Evolutionary conservation across 2,113 vertebrate species (phyloP).

Genomic region (Cephalopholis sonnerati): DNA sequence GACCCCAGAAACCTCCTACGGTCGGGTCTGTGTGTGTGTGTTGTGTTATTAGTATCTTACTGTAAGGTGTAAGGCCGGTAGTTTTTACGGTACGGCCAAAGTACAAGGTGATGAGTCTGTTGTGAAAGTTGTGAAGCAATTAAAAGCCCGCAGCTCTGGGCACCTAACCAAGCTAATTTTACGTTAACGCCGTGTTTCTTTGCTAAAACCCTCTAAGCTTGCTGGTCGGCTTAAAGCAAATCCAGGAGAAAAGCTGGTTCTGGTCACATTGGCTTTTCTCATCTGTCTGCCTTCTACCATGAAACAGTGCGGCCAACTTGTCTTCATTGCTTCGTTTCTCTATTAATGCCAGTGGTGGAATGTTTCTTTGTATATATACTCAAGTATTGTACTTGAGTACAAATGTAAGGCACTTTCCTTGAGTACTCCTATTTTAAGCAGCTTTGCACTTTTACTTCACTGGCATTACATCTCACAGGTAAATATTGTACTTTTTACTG

Average conservation of each 20-base stretch:
- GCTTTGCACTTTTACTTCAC: too few relatives aligned
- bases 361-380: not conserved
- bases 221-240: conserved; percentile 26
- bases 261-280: not conserved
- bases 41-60: not conserved
- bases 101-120: not conserved
- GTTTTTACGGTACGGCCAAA: fast-evolving
- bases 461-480: too few relatives aligned
- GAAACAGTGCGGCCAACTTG: not conserved
- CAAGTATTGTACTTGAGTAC: too few relatives aligned
- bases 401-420: too few relatives aligned
- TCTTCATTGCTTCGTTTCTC: too few relatives aligned
- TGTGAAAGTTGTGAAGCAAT: conserved; percentile 47
- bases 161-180: conserved; percentile 14
- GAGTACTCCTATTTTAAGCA: too few relatives aligned
- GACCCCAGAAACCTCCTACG: not conserved
- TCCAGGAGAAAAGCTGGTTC: conserved; percentile 15
- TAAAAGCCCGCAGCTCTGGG: not conserved
- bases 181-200: not conserved
- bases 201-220: conserved; percentile 40
- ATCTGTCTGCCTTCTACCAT: not conserved
- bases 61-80: too few relatives aligned
- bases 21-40: not conserved
- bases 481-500: too few relatives aligned
- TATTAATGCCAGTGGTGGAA: not conserved